Evolutionary conservation across 2,113 vertebrate genomes (phyloP), one percentile per base, ranked within the genome.

Genomic region (Willisornis vidua): DNA sequence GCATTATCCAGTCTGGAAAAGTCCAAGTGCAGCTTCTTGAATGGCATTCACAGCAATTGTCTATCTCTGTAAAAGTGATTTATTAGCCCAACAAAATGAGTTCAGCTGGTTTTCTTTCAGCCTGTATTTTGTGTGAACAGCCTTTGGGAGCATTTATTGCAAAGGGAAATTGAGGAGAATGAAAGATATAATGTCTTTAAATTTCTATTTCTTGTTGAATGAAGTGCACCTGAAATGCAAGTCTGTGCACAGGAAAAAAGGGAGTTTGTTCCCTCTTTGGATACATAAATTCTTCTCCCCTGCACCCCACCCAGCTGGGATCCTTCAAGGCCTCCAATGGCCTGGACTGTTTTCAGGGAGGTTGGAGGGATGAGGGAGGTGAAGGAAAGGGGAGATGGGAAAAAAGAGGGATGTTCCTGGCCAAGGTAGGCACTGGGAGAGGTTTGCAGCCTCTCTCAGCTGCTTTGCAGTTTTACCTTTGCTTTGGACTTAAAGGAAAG

Each of bases 391-490:
- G 17, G 1, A 13, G 14, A 4, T 16, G 6, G 14, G 25, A 39
- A 8, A 26, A 39, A 26, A 33, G 20, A 49, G 45, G 31, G 37
- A 66, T 35, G 15, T 33, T 91, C 19, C 24, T 83, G 52, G n/a
- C 67, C 48, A 35, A 19, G 33, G 23, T 12, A 7, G 48, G 17
- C 9, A 3, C 23, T 22, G 25, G 35, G 46, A 41, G 48, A 23
- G 52, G 16, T 63, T 5, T 49, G 57, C 71, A 71, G 49, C n/a
- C 43, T 85, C 39, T 46, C 26, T 16, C 0, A 0, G 23, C 54
- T 88, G 49, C 67, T 85, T 46, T 93, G 58, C 71, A 94, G 28
- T 77, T 63, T 87, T 79, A 62, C 54, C 41, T 91, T 73, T 82
- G 25, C 28, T 52, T 77, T 76, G 46, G 16, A 14, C 83, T 88